A percentile compares a stretch with the other conserved stretches of the same genome.
phyloP scores from a whole-genome alignment of 2,888 invertebrate species.

The Caenorhabditis plicata region DNA sequence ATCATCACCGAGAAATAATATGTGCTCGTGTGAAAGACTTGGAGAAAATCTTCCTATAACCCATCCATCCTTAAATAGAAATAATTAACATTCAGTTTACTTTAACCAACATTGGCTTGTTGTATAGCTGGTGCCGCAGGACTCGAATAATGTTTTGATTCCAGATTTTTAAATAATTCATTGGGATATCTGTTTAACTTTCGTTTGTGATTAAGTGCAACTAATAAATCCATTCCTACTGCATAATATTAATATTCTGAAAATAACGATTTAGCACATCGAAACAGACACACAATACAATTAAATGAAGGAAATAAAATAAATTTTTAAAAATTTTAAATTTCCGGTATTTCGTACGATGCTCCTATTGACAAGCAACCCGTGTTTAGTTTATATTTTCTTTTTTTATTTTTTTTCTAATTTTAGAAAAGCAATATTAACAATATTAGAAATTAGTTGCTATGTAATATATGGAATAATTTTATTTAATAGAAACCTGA shows the following conservation, averaged over 20 bases:
- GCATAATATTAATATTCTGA: too few species aligned
- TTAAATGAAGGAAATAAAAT: too few species aligned
- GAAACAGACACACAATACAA: too few species aligned
- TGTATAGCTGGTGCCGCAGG: constrained; percentile 13
- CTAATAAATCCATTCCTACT: too few species aligned
- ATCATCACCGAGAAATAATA: constrained; percentile 28
- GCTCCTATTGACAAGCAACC: too few species aligned
- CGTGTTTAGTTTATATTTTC: neutral
- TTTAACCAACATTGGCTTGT: constrained; percentile 5
- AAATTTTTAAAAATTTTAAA: too few species aligned
- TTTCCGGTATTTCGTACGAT: constrained; percentile 8
- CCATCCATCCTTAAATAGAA: constrained; percentile 28
- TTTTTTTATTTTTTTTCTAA: neutral
- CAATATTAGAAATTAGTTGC: too few species aligned
- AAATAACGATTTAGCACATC: too few species aligned
- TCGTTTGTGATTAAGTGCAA: constrained; percentile 7
- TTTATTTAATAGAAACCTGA: too few species aligned
- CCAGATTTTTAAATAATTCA: constrained; percentile 11
- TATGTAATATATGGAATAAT: too few species aligned
- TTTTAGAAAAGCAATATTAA: too few species aligned
- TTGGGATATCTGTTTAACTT: too few species aligned
- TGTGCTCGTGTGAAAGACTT: constrained; percentile 16
- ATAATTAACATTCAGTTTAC: neutral
- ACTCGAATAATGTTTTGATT: constrained; percentile 24
- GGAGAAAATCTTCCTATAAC: constrained; percentile 27